Evolutionary conservation across 2,888 invertebrate species (phyloP), one percentile per base, ranked within the genome.

Genomic region (Tetrapedia diversipes): DNA sequence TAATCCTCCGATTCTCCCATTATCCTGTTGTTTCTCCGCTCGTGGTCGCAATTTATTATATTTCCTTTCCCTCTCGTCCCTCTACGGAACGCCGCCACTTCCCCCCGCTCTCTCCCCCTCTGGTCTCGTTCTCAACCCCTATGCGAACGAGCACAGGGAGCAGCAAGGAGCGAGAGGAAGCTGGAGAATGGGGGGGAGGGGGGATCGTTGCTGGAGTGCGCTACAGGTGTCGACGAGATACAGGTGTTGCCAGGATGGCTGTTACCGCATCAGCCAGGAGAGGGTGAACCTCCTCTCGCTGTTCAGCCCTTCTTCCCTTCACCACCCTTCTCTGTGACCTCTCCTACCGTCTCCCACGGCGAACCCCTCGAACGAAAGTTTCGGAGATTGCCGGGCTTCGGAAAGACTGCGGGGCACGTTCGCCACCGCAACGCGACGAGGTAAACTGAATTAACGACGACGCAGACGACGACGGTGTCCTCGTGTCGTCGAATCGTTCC

Each of bases 141-240:
- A n/a, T 49, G 68, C 51, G 53, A 66, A 54, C 51, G 59, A 24
- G 37, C 66, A 53, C 59, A 79, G 78, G 45, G 16, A 22, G 61
- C 72, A 16, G 65, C 72, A 72, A 19, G 49, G 63, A 64, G 67
- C 10, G 45, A 24, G 34, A 47, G 45, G 24, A 41, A 19, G 29
- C 10, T 29, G 10, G 51, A 49, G 29, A 60, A 34, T 1, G 24
- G 4, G 60, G 34, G 19, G 43, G 16, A 8, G 56, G 49, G 56
- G 11, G 34, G 34, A 73, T 83, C 54, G 76, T 75, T 64, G 67
- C 49, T 19, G 63, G 79, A 77, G 80, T 86, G 85, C 83, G 89
- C 90, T 89, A 91, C 91, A 90, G 91, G 90, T 91, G 90, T 90
- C 89, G 88, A 90, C 89, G 89, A 86, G 87, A 88, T 89, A 89